Evolutionary conservation across 2,797 vertebrate genomes (phyloP).

Genomic region (Catamblyrhynchus diadema): DNA sequence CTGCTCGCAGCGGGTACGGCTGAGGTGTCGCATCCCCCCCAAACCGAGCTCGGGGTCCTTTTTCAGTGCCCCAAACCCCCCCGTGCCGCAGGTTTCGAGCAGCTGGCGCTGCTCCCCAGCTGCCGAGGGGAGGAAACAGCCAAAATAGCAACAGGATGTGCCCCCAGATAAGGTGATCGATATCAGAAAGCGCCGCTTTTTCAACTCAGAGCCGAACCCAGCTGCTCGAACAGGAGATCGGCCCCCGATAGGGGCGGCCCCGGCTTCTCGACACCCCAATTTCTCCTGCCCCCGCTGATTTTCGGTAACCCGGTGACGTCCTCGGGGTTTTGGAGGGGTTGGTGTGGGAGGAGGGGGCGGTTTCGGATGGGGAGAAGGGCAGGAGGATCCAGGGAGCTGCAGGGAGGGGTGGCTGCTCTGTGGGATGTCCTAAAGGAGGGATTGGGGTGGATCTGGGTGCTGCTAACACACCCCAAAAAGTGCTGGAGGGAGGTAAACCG

Average conservation of each 20-base stretch:
- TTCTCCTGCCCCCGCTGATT: not conserved
- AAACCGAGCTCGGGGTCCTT: rapidly evolving
- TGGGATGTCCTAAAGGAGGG: rapidly evolving
- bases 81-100: not conserved
- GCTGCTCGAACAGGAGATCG: constrained; percentile 16
- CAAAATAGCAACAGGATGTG: constrained; percentile 64
- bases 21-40: rapidly evolving
- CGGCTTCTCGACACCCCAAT: not conserved
- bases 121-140: constrained; percentile 14
- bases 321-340: not conserved
- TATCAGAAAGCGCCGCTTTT: constrained; percentile 27
- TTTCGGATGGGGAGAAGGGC: rapidly evolving
- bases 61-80: not conserved
- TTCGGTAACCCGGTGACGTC: not conserved
- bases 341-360: not conserved
- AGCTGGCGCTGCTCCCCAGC: not conserved
- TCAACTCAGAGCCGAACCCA: not conserved
- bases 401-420: rapidly evolving
- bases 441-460: not conserved
- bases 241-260: not conserved
- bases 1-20: not conserved
- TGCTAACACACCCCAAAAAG: not conserved
- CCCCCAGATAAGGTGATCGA: constrained; percentile 64
- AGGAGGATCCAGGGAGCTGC: rapidly evolving
- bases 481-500: not conserved